Evolutionary conservation across 2,113 vertebrate species (phyloP).

Genomic region (Geococcyx californianus): DNA sequence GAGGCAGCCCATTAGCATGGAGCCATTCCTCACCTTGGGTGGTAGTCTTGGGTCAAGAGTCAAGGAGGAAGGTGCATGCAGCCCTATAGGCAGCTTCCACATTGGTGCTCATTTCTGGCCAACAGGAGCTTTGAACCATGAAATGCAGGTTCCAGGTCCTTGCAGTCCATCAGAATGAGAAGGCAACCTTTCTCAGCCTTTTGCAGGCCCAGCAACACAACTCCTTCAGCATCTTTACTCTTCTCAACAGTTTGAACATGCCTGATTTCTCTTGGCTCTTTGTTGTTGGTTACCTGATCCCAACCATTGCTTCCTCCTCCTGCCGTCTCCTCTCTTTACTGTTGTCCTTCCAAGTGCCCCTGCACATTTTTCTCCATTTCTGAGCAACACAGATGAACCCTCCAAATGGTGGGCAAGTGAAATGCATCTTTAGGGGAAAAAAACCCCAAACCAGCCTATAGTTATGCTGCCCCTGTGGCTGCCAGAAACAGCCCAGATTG

Average conservation of each 20-base stretch:
- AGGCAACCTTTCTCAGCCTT: neutral
- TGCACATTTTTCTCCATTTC: neutral
- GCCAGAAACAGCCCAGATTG: neutral
- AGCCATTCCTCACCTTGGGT: fast-evolving
- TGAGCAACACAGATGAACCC: neutral
- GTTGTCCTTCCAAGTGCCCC: neutral
- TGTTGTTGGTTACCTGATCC: neutral
- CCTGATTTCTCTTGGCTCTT: neutral
- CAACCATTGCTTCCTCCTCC: neutral
- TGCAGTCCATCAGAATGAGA: neutral
- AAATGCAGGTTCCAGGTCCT: neutral
- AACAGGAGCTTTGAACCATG: neutral
- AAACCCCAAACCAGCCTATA: neutral
- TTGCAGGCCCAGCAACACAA: neutral
- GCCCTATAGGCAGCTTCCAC: fast-evolving
- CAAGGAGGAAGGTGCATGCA: neutral
- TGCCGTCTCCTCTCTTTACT: neutral
- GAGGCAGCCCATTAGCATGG: neutral
- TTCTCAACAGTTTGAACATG: neutral
- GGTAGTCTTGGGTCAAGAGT: neutral
- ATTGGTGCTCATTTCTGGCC: neutral
- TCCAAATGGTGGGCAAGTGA: neutral
- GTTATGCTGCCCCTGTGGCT: neutral
- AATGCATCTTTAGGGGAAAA: neutral
- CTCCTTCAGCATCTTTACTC: neutral